A percentile compares a stretch with the other conserved stretches of the same genome.
phyloP scores from a whole-genome alignment of 2,113 vertebrate species.

The Salvator merianae region DNA sequence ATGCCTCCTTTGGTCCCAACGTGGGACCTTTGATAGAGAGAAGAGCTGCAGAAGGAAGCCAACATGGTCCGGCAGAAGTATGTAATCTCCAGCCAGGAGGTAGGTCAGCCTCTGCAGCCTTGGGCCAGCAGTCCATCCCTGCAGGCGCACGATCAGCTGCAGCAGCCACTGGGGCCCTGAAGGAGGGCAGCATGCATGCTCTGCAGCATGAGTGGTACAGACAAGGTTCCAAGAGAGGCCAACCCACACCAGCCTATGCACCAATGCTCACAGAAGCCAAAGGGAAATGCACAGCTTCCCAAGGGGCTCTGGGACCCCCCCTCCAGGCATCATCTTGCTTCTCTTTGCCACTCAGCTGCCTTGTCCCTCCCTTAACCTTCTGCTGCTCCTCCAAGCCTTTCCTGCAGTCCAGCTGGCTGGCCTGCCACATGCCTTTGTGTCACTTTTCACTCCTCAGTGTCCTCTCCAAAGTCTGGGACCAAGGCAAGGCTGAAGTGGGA shows the following conservation, averaged over 20 bases:
- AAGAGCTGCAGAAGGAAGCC: constrained; percentile 43
- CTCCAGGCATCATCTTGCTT: not conserved
- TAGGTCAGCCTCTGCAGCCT: not conserved
- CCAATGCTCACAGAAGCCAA: not conserved
- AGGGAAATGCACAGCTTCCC: not conserved
- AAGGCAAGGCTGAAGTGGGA: not conserved
- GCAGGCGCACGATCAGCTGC: too few relatives aligned
- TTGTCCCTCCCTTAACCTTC: not conserved
- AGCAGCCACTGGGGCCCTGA: too few relatives aligned
- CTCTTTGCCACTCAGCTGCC: not conserved
- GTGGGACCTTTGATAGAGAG: constrained; percentile 42
- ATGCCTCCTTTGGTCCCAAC: too few relatives aligned
- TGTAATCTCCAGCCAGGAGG: constrained; percentile 38
- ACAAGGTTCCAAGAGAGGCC: not conserved
- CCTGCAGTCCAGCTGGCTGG: not conserved
- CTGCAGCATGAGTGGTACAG: not conserved
- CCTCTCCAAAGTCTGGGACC: not conserved
- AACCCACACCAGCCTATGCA: not conserved
- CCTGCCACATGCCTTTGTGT: not conserved
- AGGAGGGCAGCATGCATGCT: not conserved
- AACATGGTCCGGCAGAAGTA: constrained; percentile 51
- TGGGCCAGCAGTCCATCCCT: accelerated
- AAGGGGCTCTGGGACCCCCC: not conserved
- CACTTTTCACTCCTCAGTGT: not conserved
- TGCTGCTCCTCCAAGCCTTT: not conserved